Percentiles rank a stretch among this genome's conserved stretches.
Conservation (phyloP, 2,888 invertebrate genomes). For the Drosophila prolongata region DNA sequence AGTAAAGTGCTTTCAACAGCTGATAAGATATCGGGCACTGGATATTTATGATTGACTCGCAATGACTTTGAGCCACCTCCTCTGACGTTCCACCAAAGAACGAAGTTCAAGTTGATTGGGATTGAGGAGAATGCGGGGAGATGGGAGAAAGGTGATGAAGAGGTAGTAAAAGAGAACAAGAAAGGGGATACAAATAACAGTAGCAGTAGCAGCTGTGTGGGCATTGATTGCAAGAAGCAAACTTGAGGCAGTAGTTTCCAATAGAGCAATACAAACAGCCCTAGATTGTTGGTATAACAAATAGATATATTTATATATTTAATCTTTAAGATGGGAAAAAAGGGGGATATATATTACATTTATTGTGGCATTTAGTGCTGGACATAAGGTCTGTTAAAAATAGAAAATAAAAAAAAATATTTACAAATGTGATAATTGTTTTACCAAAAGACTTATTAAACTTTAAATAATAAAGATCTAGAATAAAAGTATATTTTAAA, state of each 20-base stretch:
- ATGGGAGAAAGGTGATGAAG: constrained; percentile 15
- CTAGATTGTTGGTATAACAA: background rate
- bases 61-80: constrained; percentile 37
- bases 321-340: too few relatives aligned
- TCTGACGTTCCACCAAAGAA: constrained; percentile 33
- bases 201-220: constrained; percentile 38
- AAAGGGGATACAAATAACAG: constrained; percentile 11
- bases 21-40: constrained; percentile 76
- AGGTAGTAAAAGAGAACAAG: background rate
- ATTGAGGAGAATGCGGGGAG: constrained; percentile 10
- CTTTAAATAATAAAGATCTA: too few relatives aligned
- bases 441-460: too few relatives aligned
- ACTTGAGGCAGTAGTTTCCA: constrained; percentile 12
- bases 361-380: too few relatives aligned
- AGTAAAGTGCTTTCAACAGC: constrained; percentile 79
- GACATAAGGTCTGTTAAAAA: too few relatives aligned
- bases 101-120: constrained; percentile 69
- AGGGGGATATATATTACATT: too few relatives aligned
- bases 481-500: too few relatives aligned
- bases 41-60: constrained; percentile 64
- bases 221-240: constrained; percentile 52
- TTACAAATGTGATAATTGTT: too few relatives aligned
- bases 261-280: constrained; percentile 5
- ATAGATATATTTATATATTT: background rate
- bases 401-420: too few relatives aligned